These are phyloP conservation scores for Clarias macrocephalus DNA, from an alignment of 2,113 vertebrate genomes.

Conservation along the genomic window DNA sequence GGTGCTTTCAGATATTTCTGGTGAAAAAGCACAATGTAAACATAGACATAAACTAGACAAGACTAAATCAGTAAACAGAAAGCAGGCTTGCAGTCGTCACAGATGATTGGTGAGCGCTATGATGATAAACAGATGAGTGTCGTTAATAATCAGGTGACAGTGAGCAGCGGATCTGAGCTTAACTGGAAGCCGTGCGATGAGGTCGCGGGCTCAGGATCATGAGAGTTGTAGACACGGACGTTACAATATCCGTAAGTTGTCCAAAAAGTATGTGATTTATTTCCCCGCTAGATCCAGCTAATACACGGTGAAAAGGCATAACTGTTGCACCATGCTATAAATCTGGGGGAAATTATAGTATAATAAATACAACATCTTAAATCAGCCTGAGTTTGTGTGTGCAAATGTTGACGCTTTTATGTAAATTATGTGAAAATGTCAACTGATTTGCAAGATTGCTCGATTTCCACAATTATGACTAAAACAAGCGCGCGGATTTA, in stretches of 20 bases:
- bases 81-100: not conserved
- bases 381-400: slow-evolving; percentile 16
- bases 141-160: not conserved
- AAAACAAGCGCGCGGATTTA: slow-evolving; percentile 23
- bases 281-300: not conserved
- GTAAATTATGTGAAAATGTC: slow-evolving; percentile 33
- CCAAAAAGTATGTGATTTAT: slow-evolving; percentile 12
- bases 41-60: not conserved
- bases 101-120: not conserved
- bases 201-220: not conserved
- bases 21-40: not conserved
- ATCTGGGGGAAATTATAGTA: slow-evolving; percentile 24
- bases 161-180: slow-evolving; percentile 5
- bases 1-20: not conserved
- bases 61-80: not conserved
- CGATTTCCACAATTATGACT: slow-evolving; percentile 11
- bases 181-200: not conserved
- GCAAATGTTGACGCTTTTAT: slow-evolving; percentile 31
- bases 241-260: not conserved
- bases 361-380: slow-evolving; percentile 36
- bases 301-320: slow-evolving; percentile 2
- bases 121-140: slow-evolving; percentile 8
- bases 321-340: slow-evolving; percentile 8
- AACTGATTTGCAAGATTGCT: slow-evolving; percentile 37
- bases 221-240: not conserved